Evolutionary conservation across 2,113 vertebrate species (phyloP).

Genomic region (Miniopterus natalensis): DNA sequence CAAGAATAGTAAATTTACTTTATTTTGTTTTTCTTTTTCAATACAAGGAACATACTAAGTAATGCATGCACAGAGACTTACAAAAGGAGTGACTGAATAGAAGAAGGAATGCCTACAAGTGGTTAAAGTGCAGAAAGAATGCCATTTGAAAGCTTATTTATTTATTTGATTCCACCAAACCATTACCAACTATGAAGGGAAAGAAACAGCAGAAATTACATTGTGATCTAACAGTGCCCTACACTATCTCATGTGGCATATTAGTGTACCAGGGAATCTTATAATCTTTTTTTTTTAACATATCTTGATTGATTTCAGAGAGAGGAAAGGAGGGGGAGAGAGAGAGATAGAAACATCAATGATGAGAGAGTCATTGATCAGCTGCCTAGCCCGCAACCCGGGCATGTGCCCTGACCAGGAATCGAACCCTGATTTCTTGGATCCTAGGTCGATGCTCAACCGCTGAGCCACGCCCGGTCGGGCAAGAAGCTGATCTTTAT

Average conservation of each 20-base stretch:
- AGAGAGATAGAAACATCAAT: no score
- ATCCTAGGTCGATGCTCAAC: no score
- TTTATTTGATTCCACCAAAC: not conserved
- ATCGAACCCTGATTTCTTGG: no score
- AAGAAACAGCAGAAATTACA: not conserved
- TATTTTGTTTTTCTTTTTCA: not conserved
- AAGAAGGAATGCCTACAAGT: not conserved
- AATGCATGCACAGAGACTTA: not conserved
- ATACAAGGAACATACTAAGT: not conserved
- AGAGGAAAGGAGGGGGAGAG: no score
- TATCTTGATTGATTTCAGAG: no score
- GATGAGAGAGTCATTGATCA: no score
- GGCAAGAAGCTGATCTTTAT: slow-evolving; percentile 24
- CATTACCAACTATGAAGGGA: not conserved
- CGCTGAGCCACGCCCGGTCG: no score
- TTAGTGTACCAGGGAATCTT: not conserved
- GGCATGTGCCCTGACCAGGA: no score
- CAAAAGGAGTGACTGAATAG: not conserved
- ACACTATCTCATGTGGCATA: not conserved
- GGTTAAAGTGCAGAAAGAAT: not conserved
- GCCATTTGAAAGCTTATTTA: not conserved
- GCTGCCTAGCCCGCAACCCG: no score
- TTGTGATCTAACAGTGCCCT: not conserved
- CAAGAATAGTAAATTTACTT: not conserved
- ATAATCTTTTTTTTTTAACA: not conserved